Evolutionary conservation across 2,797 vertebrate genomes (phyloP).

Genomic region (Onychomys leucogaster): DNA sequence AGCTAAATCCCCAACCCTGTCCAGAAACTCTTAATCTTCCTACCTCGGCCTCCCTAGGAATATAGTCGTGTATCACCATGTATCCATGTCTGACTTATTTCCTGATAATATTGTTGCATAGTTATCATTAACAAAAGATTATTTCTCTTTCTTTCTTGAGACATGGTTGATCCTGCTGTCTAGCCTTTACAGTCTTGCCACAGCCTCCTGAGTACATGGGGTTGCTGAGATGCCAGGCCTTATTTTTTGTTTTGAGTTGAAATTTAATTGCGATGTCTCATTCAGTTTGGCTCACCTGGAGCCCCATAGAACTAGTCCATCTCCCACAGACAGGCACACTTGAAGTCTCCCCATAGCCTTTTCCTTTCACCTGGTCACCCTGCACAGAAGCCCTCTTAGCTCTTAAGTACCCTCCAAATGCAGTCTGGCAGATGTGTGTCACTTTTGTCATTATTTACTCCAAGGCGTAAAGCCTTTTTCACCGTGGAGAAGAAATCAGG

Average conservation of each 20-base stretch:
- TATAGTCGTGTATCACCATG: background rate
- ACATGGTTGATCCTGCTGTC: background rate
- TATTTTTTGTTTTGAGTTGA: slow-evolving; percentile 65
- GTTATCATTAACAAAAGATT: slow-evolving; percentile 13
- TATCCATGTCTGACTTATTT: background rate
- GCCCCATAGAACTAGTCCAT: background rate
- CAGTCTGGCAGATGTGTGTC: slow-evolving; percentile 19
- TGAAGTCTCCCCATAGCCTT: background rate
- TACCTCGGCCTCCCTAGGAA: background rate
- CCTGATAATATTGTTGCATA: slow-evolving; percentile 45
- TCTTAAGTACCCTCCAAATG: slow-evolving; percentile 44
- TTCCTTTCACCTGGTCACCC: slow-evolving; percentile 42
- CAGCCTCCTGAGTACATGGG: background rate
- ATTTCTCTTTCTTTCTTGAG: background rate
- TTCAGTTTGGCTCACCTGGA: background rate
- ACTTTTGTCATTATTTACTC: slow-evolving; percentile 50
- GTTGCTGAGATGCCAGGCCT: background rate
- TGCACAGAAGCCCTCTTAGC: background rate
- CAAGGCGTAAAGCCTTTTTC: background rate
- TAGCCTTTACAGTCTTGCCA: background rate
- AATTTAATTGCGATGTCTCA: slow-evolving; percentile 53
- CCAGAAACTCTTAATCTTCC: background rate
- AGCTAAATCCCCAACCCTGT: too few relatives aligned
- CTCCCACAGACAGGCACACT: background rate
- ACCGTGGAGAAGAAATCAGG: slow-evolving; percentile 13